Percentiles rank a stretch among this genome's conserved stretches.
phyloP scores from a whole-genome alignment of 2,888 invertebrate species.

The Notocelia uddmanniana region DNA sequence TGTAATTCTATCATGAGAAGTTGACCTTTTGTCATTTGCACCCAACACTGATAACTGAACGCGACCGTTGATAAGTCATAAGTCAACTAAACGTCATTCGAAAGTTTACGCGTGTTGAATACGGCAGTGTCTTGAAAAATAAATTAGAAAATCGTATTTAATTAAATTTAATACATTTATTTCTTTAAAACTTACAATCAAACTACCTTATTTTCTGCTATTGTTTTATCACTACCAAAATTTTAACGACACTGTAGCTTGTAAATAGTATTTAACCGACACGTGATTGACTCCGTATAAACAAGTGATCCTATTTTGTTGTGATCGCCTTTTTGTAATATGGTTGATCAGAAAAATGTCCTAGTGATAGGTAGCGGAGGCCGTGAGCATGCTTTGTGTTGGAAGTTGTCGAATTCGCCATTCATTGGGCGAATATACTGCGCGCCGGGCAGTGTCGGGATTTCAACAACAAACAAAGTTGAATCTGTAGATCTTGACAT shows the following conservation, averaged over 20 bases:
- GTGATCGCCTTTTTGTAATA: slow-evolving; percentile 50
- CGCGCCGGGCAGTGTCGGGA: slow-evolving; percentile 96
- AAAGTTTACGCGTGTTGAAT: slow-evolving; percentile 69
- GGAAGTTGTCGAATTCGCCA: slow-evolving; percentile 95
- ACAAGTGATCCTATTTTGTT: slow-evolving; percentile 40
- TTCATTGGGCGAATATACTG: slow-evolving; percentile 90
- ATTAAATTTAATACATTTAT: slow-evolving; percentile 39
- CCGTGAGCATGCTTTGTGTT: slow-evolving; percentile 97
- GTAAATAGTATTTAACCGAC: slow-evolving; percentile 48
- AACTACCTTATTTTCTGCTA: not conserved
- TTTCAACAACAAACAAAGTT: slow-evolving; percentile 89
- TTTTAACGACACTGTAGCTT: not conserved
- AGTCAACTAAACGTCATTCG: slow-evolving; percentile 60
- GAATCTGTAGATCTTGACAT: slow-evolving; percentile 87
- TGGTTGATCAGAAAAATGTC: slow-evolving; percentile 83
- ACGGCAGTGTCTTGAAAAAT: slow-evolving; percentile 55
- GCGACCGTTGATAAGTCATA: slow-evolving; percentile 47
- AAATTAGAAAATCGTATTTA: slow-evolving; percentile 41
- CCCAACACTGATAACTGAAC: slow-evolving; percentile 48
- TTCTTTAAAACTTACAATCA: not conserved
- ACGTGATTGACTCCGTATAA: slow-evolving; percentile 54
- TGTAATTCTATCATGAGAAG: slow-evolving; percentile 52
- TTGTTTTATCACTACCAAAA: not conserved
- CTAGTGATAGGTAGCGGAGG: slow-evolving; percentile 97
- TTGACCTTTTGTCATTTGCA: slow-evolving; percentile 55